Conservation (phyloP, 2,113 vertebrate species). For the Erythrolamprus reginae region DNA sequence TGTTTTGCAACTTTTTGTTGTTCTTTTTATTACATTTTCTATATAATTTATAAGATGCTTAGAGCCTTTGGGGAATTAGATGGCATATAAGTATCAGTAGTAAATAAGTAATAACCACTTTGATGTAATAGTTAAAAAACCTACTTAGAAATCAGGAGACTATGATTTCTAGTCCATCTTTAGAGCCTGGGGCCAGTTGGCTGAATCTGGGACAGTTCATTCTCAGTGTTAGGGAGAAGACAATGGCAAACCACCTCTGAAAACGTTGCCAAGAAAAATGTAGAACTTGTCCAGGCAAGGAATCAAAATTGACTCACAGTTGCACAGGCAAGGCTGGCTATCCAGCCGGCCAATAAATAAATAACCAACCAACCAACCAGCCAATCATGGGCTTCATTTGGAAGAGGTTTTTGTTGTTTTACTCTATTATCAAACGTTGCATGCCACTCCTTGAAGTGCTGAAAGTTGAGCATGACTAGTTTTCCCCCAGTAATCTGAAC, state of each 20-base stretch:
- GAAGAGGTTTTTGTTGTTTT: neutral
- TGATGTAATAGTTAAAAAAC: neutral
- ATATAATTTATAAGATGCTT: neutral
- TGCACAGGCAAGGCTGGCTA: neutral
- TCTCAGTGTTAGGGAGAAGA: neutral
- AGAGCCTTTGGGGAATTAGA: neutral
- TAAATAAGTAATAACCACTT: neutral
- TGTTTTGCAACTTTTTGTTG: neutral
- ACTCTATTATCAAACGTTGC: neutral
- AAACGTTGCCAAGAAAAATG: neutral
- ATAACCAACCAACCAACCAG: neutral
- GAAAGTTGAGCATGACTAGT: neutral
- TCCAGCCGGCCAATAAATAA: neutral
- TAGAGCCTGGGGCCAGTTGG: neutral
- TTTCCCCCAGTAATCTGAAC: neutral
- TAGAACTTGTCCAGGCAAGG: neutral
- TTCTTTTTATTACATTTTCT: neutral
- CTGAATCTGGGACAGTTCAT: neutral
- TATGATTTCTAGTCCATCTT: neutral
- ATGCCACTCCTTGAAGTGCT: neutral
- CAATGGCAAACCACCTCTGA: neutral
- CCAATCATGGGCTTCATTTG: neutral
- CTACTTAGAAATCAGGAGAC: neutral
- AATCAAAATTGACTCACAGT: neutral
- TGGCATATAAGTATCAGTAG: neutral